Conservation (phyloP, 2,888 invertebrate species). For the Spodoptera picta region DNA sequence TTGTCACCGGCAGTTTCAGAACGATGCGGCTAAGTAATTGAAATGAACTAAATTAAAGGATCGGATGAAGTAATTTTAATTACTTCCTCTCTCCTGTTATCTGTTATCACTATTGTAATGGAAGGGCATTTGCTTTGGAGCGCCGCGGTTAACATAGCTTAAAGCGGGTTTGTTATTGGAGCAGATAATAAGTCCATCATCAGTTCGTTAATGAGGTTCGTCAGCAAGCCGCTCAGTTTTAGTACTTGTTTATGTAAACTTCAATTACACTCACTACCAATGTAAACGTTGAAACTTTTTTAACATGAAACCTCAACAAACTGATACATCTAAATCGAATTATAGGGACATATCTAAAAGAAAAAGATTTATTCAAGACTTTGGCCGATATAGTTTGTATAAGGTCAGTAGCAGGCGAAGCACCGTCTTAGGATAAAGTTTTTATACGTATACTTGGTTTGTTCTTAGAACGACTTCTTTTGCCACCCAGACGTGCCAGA, state of each 20-base stretch:
- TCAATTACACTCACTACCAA: slow-evolving; percentile 31
- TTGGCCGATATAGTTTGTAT: slow-evolving; percentile 19
- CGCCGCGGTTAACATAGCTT: slow-evolving; percentile 17
- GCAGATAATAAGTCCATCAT: slow-evolving; percentile 54
- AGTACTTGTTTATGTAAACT: slow-evolving; percentile 43
- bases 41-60: slow-evolving; percentile 1
- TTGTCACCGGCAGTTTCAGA: slow-evolving; percentile 1
- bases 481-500: slow-evolving; percentile 22
- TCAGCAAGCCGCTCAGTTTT: slow-evolving; percentile 38
- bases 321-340: slow-evolving; percentile 6
- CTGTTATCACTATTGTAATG: slow-evolving; percentile 36
- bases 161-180: slow-evolving; percentile 54
- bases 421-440: slow-evolving; percentile 18
- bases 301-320: slow-evolving; percentile 9
- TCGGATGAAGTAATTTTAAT: slow-evolving; percentile 3
- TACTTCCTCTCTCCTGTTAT: not conserved
- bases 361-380: slow-evolving; percentile 20
- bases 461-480: slow-evolving; percentile 30
- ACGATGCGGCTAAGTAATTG: no score
- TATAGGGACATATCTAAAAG: slow-evolving; percentile 6
- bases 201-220: slow-evolving; percentile 51
- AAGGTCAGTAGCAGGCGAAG: slow-evolving; percentile 28
- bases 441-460: slow-evolving; percentile 35
- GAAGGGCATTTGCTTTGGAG: slow-evolving; percentile 25
- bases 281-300: slow-evolving; percentile 25